Percentiles rank a stretch among this genome's conserved stretches.
Conservation (phyloP, 2,888 invertebrate genomes). For the Coleophora deauratella region DNA sequence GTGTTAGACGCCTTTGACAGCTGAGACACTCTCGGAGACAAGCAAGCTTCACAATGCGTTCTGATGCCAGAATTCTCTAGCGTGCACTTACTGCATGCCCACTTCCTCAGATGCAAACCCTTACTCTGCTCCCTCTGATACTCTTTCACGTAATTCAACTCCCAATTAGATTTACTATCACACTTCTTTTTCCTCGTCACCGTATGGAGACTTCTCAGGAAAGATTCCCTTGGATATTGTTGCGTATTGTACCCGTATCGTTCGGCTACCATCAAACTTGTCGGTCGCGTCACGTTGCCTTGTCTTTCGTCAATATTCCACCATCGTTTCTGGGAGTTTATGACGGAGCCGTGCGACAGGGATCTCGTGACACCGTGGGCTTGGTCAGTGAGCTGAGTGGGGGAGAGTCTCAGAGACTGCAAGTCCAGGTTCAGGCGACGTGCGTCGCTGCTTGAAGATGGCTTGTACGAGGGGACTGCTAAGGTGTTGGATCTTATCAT, state of each 20-base stretch:
- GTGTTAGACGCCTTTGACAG: constrained; percentile 53
- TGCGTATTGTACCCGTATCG: constrained; percentile 47
- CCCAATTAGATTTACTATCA: constrained; percentile 66
- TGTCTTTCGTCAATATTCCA: constrained; percentile 66
- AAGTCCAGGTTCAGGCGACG: constrained; percentile 53
- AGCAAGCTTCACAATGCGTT: constrained; percentile 83
- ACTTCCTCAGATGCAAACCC: constrained; percentile 65
- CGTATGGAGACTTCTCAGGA: constrained; percentile 58
- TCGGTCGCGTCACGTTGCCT: constrained; percentile 68
- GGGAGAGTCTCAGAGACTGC: constrained; percentile 51
- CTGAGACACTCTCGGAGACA: constrained; percentile 75
- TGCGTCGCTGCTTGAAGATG: constrained; percentile 48
- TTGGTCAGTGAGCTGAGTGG: constrained; percentile 53
- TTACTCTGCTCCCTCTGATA: constrained; percentile 61
- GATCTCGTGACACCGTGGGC: constrained; percentile 74
- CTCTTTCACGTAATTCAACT: constrained; percentile 61
- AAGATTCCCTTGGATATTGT: constrained; percentile 52
- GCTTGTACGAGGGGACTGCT: constrained; percentile 66
- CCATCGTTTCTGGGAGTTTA: constrained; percentile 64
- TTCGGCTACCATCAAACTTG: constrained; percentile 75
- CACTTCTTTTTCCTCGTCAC: constrained; percentile 62
- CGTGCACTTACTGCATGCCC: constrained; percentile 85
- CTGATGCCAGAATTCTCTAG: constrained; percentile 79
- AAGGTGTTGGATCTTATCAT: constrained; percentile 70
- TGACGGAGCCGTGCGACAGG: constrained; percentile 77